A percentile compares a stretch with the other conserved stretches of the same genome.
Evolutionary conservation across 1,140 invertebrate species (phyloP).

Genomic region (Anoplolepis gracilipes): DNA sequence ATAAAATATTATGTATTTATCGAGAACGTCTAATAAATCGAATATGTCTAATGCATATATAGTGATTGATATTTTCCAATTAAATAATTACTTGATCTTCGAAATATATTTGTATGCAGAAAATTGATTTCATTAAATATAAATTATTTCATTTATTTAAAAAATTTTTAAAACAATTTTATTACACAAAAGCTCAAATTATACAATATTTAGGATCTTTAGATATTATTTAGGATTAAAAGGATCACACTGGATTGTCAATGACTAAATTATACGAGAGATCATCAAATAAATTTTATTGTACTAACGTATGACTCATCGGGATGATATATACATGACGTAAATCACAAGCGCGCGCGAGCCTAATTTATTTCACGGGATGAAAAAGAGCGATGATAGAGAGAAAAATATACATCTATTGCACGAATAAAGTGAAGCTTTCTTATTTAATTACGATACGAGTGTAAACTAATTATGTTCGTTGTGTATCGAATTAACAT

Average conservation of each 20-base stretch:
- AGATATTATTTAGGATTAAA: background rate
- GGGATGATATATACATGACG: constrained; percentile 32
- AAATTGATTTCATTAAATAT: background rate
- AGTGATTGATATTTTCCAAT: background rate
- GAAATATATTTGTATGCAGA: too few species aligned
- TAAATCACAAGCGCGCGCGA: background rate
- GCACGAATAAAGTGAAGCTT: background rate
- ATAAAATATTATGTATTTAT: constrained; percentile 6
- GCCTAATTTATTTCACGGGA: constrained; percentile 6
- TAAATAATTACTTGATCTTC: background rate
- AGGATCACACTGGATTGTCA: background rate
- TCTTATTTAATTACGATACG: background rate
- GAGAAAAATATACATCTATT: constrained; percentile 47
- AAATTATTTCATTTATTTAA: background rate
- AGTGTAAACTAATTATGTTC: constrained; percentile 27
- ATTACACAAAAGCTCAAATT: background rate
- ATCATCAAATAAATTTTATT: constrained; percentile 39
- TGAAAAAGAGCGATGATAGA: constrained; percentile 2
- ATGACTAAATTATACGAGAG: background rate
- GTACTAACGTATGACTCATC: constrained; percentile 8
- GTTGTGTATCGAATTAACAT: constrained; percentile 34
- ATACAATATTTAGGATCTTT: background rate
- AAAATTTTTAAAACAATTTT: background rate
- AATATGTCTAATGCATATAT: too few species aligned
- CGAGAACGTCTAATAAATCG: background rate